phyloP scores from a whole-genome alignment of 2,888 invertebrate genomes.

The Carpatolechia fugitivella region DNA sequence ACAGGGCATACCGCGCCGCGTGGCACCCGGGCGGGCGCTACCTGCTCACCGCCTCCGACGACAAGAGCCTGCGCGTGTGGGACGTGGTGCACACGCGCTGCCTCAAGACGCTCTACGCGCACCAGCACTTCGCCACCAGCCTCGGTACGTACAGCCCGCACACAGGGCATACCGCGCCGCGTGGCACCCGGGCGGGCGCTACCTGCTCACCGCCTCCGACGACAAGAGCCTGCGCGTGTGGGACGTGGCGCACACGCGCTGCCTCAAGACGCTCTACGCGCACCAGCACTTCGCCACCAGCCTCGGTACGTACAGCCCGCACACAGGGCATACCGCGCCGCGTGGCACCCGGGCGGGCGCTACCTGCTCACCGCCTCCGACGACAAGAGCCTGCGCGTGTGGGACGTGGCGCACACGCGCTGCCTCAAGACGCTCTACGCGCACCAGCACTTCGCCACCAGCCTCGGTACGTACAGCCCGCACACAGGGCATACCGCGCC shows the following conservation, averaged over 20 bases:
- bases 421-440: conserved; percentile 99
- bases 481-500: conserved; percentile 99
- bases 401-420: conserved; percentile 98
- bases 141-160: too few relatives aligned
- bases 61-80: conserved; percentile 99
- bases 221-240: conserved; percentile 99
- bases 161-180: conserved; percentile 99
- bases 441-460: conserved; percentile 99
- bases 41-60: conserved; percentile 98
- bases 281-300: conserved; percentile 99
- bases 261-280: conserved; percentile 98
- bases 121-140: conserved; percentile 99
- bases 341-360: conserved; percentile 99
- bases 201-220: conserved; percentile 97
- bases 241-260: conserved; percentile 98
- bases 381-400: conserved; percentile 98
- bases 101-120: conserved; percentile 98
- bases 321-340: conserved; percentile 99
- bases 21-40: conserved; percentile 99
- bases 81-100: conserved; percentile 98
- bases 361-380: conserved; percentile 98
- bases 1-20: conserved; percentile 98
- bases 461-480: too few relatives aligned
- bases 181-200: conserved; percentile 99
- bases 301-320: too few relatives aligned